Base-by-base conservation (phyloP, 2,797 vertebrate species). In the Lepus oiostolus region DNA sequence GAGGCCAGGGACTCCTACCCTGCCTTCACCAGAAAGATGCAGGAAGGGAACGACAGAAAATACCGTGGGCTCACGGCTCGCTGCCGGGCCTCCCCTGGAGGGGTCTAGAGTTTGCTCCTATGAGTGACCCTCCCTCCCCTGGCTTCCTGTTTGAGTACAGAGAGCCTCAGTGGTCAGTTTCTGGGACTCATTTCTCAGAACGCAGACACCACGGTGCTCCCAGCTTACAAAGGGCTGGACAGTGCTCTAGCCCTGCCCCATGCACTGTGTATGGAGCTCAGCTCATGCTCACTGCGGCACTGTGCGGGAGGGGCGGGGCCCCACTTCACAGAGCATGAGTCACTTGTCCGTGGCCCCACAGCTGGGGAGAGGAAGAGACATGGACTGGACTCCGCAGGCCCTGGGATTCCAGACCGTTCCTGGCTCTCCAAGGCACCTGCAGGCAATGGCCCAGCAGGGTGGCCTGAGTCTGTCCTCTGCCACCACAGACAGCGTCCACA, bases 231-330 rank as follows among this genome's bases (percentile, higher is more conserved):
- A 2, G 1, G 67, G 42, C 42, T 26, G 21, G 54, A 4, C 19
- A 2, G 0, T 26, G 77, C 70, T 10, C 10, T 35, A 62, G 32
- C 22, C 1, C 28, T 5, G 11, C 6, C 60, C 21, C 17, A 4
- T 21, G 4, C 0, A 2, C 62, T 10, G 2, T 1, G 2, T 67
- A 1, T 68, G 32, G 5, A 5, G 7, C 47, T 58, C 28, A 2
- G n/a, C 85, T 4, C 0, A 7, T 30, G 35, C 24, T n/a, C 50
- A 1, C 2, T 26, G 76, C 65, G 6, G n/a, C 74, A 32, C 10
- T 8, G 0, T 22, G 0, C 0, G 0, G 52, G 2, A 42, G 77
- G 14, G 16, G 70, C 68, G 1, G 0, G 8, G 32, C 1, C 28
- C 12, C n/a, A 2, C 68, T 22, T 13, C 2, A 0, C 10, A 13